Conservation (phyloP, 2,888 invertebrate species). For the Tetropium fuscum region DNA sequence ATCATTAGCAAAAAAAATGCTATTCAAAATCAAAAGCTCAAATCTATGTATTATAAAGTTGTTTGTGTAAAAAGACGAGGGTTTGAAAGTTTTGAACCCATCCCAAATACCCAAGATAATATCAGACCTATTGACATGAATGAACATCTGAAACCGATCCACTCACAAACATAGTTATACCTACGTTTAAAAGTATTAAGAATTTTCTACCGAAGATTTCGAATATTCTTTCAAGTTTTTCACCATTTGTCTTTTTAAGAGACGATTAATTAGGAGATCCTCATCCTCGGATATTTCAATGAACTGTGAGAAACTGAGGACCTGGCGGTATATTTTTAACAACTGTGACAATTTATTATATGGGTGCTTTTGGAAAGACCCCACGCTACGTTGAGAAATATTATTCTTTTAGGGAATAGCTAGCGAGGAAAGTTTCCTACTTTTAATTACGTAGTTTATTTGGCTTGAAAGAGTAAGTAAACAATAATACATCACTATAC, state of each 20-base stretch:
- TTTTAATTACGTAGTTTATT: too few species aligned
- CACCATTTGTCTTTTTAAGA: slow-evolving; percentile 31
- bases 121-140: slow-evolving; percentile 52
- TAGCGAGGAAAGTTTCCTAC: too few species aligned
- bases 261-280: slow-evolving; percentile 35
- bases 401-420: too few species aligned
- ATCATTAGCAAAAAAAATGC: too few species aligned
- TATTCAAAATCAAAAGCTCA: not conserved
- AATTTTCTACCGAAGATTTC: slow-evolving; percentile 33
- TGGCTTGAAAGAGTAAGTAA: too few species aligned
- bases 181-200: slow-evolving; percentile 45
- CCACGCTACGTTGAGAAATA: not conserved
- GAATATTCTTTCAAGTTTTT: slow-evolving; percentile 26
- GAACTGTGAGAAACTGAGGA: slow-evolving; percentile 32
- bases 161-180: slow-evolving; percentile 37
- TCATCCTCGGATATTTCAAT: slow-evolving; percentile 26
- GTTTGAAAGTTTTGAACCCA: slow-evolving; percentile 40
- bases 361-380: not conserved
- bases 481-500: too few species aligned
- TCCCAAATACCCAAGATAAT: slow-evolving; percentile 54
- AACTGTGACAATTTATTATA: slow-evolving; percentile 7
- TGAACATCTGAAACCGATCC: slow-evolving; percentile 52
- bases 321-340: slow-evolving; percentile 17
- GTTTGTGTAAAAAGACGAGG: not conserved
- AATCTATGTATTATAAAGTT: not conserved